Base-by-base conservation (phyloP, 2,797 vertebrate species). In the Argya squamiceps region DNA sequence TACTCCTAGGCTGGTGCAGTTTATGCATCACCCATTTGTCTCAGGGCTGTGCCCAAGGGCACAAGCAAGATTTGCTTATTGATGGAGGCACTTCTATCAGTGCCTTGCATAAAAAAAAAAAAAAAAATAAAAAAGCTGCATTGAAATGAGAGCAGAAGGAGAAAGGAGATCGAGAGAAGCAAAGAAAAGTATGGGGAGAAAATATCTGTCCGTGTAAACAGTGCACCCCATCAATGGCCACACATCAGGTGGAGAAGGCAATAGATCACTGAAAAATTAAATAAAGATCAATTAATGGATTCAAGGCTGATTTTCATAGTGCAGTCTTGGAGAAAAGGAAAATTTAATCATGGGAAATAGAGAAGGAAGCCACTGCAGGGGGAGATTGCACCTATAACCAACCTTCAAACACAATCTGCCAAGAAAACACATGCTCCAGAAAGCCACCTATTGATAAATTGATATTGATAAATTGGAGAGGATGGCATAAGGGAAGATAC, bases 11-110 rank as follows among this genome's bases (percentile, higher is more conserved):
- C 80, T 92, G 94, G 70, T 90, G 80, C 83, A 90, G 69, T 86
- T 92, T 44, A 32, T 92, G 94, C 90, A 94, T 90, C 92, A 96
- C 55, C 74, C 88, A n/a, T 49, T 63, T 90, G 73, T 78, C 95
- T 84, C 85, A 70, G 73, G 92, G 95, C 94, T 84, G 36, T 92
- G 80, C 95, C 92, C 83, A 52, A 69, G 80, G 94, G 77, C 74
- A 78, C 30, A 9, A 69, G n/a, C 49, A 52, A 69, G 39, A n/a
- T 95, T 92, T 96, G 85, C 77, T 47, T 92, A 73, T 92, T 96
- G 83, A 90, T 94, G 80, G 88, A 90, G 65, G 62, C 70, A 79
- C 85, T 93, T 88, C 69, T 70, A 63, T 65, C 80, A 58, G 39
- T 32, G 26, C 43, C 78, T 50, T 90, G 47, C 15, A 78, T 29